phyloP scores from a whole-genome alignment of 2,888 invertebrate species.

The Beris morrisii region DNA sequence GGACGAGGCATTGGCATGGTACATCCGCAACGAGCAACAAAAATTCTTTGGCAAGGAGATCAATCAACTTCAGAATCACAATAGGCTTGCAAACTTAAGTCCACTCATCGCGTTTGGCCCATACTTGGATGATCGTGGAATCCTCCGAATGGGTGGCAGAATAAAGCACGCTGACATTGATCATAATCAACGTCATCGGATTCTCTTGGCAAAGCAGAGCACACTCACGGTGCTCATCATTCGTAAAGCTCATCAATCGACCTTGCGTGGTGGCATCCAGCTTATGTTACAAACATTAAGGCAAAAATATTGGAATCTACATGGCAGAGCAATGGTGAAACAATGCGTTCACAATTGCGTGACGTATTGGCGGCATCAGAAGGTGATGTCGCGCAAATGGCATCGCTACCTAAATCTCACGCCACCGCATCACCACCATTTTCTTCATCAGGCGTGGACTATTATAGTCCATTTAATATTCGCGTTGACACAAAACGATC shows the following conservation, averaged over 20 bases:
- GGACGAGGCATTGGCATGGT: slow-evolving; percentile 8
- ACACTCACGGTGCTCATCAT: not conserved
- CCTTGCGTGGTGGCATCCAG: no score
- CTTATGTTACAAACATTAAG: no score
- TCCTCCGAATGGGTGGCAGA: not conserved
- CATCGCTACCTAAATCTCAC: no score
- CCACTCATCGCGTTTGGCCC: not conserved
- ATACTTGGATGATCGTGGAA: not conserved
- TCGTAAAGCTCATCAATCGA: not conserved
- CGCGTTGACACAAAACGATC: no score
- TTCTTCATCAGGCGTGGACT: no score
- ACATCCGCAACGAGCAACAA: not conserved
- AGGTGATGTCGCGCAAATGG: no score
- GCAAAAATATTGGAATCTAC: no score
- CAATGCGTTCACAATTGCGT: no score
- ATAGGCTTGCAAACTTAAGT: not conserved
- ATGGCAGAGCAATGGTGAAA: no score
- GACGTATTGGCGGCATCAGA: no score
- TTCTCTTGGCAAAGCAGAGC: not conserved
- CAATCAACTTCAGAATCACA: not conserved
- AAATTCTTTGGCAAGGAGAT: not conserved
- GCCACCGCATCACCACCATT: no score
- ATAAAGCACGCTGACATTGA: not conserved
- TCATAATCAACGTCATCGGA: not conserved
- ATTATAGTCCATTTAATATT: no score